Evolutionary conservation across 2,888 invertebrate genomes (phyloP).

Genomic region (Sisyra terminalis): DNA sequence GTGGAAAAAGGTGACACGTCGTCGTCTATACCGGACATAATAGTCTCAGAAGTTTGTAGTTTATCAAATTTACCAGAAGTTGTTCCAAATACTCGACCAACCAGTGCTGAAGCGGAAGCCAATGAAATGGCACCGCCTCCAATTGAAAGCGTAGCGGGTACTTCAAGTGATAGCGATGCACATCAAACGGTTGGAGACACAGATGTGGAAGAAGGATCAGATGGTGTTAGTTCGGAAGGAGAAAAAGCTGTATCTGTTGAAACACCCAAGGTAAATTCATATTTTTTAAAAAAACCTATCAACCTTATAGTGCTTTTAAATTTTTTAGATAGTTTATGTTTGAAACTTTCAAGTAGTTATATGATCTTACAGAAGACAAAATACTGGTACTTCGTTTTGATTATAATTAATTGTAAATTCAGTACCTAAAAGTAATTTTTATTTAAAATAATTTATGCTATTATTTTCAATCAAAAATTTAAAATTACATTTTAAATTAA

Average conservation of each 20-base stretch:
- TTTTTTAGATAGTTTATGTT: no score
- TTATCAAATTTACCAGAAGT: neutral
- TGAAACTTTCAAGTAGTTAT: no score
- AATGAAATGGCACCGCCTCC: neutral
- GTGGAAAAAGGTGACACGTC: neutral
- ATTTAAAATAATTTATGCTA: no score
- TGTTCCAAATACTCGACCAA: no score
- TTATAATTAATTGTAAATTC: no score
- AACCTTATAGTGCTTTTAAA: neutral
- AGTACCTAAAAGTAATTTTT: no score
- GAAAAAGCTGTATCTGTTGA: conserved; percentile 37
- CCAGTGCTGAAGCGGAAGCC: conserved; percentile 1
- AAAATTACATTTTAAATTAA: neutral
- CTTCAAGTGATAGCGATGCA: conserved; percentile 14
- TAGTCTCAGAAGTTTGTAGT: conserved; percentile 10
- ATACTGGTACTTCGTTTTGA: no score
- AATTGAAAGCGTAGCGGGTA: neutral
- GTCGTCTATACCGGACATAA: conserved; percentile 12
- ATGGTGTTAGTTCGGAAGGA: conserved; percentile 42
- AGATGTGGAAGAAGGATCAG: conserved; percentile 25
- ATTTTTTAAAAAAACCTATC: neutral
- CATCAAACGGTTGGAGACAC: conserved; percentile 14
- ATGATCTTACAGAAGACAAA: no score
- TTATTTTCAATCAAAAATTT: no score
- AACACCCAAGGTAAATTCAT: conserved; percentile 21